Evolutionary conservation across 2,797 vertebrate species (phyloP).

Genomic region (Otolemur crassicaudatus): DNA sequence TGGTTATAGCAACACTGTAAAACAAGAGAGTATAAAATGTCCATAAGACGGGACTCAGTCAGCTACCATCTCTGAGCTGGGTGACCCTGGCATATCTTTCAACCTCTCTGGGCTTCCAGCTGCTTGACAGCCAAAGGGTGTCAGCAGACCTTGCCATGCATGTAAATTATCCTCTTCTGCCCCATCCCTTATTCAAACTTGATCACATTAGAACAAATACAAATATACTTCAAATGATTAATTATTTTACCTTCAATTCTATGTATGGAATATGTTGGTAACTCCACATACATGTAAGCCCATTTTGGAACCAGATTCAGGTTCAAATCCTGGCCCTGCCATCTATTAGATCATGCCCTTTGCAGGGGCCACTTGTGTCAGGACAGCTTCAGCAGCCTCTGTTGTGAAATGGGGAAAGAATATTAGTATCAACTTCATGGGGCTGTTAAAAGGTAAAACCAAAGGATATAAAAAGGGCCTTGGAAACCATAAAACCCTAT

Average conservation of each 20-base stretch:
- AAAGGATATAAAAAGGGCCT: conserved; percentile 57
- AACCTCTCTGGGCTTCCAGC: background rate
- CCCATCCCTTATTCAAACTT: background rate
- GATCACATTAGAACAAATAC: background rate
- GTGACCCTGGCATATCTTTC: background rate
- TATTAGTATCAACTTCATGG: conserved; percentile 37
- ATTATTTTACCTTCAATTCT: background rate
- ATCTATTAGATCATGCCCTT: background rate
- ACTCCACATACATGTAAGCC: background rate
- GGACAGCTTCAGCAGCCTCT: background rate
- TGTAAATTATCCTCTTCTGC: background rate
- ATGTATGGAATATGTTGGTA: background rate
- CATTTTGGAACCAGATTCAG: background rate
- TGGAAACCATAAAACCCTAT: conserved; percentile 51
- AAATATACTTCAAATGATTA: background rate
- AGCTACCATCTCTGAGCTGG: background rate
- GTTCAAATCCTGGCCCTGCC: background rate
- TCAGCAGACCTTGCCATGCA: background rate
- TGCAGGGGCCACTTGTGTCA: background rate
- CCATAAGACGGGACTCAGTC: background rate
- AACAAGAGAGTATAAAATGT: background rate
- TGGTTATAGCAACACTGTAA: background rate
- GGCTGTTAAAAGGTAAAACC: conserved; percentile 68
- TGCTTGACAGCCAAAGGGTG: background rate
- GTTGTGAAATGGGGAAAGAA: background rate